Evolutionary conservation across 2,113 vertebrate species (phyloP).

Genomic region (Gambusia affinis): DNA sequence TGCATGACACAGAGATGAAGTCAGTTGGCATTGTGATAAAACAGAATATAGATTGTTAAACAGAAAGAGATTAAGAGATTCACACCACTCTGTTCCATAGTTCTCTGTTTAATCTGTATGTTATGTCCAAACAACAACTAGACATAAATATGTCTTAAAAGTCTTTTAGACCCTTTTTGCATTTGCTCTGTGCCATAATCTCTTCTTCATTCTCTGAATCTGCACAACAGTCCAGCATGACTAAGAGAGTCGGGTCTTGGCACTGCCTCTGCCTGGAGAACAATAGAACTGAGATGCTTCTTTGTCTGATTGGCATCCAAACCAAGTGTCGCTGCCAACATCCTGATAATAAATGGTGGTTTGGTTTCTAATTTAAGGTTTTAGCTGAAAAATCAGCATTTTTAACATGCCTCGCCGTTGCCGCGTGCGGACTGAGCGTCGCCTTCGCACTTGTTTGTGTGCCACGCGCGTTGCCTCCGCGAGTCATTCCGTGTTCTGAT

Average conservation of each 20-base stretch:
- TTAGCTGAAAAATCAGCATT: conserved; percentile 46
- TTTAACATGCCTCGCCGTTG: conserved; percentile 33
- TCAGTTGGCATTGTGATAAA: neutral
- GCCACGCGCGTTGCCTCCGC: conserved; percentile 38
- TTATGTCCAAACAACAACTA: neutral
- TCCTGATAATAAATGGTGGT: conserved; percentile 41
- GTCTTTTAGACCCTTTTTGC: neutral
- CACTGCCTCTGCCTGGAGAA: neutral
- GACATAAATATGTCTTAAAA: neutral
- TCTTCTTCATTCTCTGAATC: neutral
- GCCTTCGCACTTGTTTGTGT: conserved; percentile 56
- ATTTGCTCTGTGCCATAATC: neutral
- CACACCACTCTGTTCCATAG: neutral
- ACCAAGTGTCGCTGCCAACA: conserved; percentile 18
- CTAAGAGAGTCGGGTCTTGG: neutral
- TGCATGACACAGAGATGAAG: neutral
- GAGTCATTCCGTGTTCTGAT: conserved; percentile 77
- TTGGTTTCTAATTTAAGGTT: conserved; percentile 52
- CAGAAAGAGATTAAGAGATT: neutral
- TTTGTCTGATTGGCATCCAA: neutral
- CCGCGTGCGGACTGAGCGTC: conserved; percentile 1
- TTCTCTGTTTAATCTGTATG: neutral
- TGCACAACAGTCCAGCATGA: neutral
- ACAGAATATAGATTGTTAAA: neutral
- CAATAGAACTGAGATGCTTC: neutral